Evolutionary conservation across 2,888 invertebrate species (phyloP), one percentile per base, ranked within the genome.

Genomic region (Chouioia cunea): DNA sequence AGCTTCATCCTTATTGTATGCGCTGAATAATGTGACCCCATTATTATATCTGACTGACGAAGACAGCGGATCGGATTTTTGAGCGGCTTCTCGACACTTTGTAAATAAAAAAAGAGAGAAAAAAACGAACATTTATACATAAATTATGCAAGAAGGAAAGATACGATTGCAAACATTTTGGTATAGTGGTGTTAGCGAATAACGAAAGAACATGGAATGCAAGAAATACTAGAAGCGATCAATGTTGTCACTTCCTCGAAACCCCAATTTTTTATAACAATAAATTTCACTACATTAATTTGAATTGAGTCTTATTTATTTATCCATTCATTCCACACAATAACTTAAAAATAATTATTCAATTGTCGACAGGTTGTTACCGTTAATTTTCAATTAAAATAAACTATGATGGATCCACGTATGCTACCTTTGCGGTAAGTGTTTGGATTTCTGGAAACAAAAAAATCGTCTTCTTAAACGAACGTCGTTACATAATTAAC

Each of bases 91-190:
- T 70, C 20, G 56, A 73, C 59, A 62, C 47, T 65, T 71, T 73
- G 71, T 73, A 73, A 71, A 73, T 73, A 73, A 73, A 59, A 70
- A 66, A 36, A 36, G 12, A 36, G 36, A n/a, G n/a, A n/a, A n/a
- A n/a, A 36, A 27, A 36, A 36, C 36, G 36, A 36, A 36, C 36
- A 66, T 67, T 73, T 73, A 73, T 73, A 73, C 57, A 73, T 73
- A 65, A 48, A 36, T 10, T 67, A 70, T 62, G 54, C 73, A 65
- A 44, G 52, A 65, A 67, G 48, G 43, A 43, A 48, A 50, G 36
- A 36, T 36, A 36, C 36, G 36, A 59, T 22, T 48, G 57, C 65
- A 67, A 23, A 73, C n/a, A 70, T 36, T 27, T 56, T 27, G 23
- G 22, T 67, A 73, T 47, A 66, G 48, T 70, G 70, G 65, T 66